phyloP scores from a whole-genome alignment of 2,113 vertebrate genomes.

The Plecturocebus donacophilus region DNA sequence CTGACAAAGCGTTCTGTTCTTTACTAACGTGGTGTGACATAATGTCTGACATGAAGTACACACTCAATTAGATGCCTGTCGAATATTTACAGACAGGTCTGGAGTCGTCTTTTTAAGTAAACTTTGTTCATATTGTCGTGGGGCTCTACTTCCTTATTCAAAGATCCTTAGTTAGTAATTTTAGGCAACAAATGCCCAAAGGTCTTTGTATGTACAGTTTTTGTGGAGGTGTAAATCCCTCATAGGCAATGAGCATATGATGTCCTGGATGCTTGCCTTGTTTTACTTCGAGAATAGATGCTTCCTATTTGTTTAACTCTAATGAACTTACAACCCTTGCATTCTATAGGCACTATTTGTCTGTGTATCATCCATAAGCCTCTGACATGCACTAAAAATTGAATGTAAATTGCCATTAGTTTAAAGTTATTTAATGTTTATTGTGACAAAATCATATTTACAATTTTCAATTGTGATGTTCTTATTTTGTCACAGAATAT shows the following conservation, averaged over 20 bases:
- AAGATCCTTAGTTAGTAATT: background rate
- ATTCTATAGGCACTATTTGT: background rate
- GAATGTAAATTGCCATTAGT: background rate
- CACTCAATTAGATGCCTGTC: background rate
- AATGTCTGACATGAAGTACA: background rate
- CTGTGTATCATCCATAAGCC: background rate
- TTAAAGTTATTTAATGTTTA: background rate
- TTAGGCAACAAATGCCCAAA: background rate
- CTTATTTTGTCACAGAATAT: background rate
- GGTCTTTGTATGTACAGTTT: fast-evolving
- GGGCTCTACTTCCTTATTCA: background rate
- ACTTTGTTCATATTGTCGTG: background rate
- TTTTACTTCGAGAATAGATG: background rate
- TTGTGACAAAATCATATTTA: background rate
- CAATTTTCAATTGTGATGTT: background rate
- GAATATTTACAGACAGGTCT: background rate
- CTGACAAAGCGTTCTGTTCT: background rate
- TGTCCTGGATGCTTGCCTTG: background rate
- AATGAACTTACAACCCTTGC: background rate
- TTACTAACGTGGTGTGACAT: background rate
- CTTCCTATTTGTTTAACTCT: background rate
- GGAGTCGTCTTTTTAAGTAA: background rate
- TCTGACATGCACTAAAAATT: background rate
- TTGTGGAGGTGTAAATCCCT: background rate
- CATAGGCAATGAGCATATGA: background rate